A percentile compares a stretch with the other conserved stretches of the same genome.
Evolutionary conservation across 2,113 vertebrate genomes (phyloP).

Genomic region (Leucosticte australis): DNA sequence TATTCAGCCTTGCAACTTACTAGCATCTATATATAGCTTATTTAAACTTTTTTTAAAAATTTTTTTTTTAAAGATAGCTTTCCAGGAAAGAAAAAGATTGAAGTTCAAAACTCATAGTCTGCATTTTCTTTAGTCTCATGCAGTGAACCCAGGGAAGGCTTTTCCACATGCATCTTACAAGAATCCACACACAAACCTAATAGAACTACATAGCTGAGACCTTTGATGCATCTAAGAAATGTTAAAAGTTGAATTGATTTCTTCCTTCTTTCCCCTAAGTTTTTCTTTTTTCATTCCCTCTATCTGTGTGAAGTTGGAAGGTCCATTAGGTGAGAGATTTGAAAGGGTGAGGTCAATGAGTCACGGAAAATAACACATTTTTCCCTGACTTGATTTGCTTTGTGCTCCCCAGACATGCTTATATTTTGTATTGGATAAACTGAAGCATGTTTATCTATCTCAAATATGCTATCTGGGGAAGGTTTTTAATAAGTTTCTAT

Average conservation of each 20-base stretch:
- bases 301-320: not conserved
- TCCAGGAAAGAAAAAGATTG: conserved; percentile 44
- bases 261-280: not conserved
- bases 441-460: not conserved
- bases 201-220: not conserved
- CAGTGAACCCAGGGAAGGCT: conserved; percentile 12
- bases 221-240: conserved; percentile 33
- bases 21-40: conserved; percentile 41
- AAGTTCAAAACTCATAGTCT: conserved; percentile 31
- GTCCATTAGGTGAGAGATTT: not conserved
- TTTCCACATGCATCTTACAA: not conserved
- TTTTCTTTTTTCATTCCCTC: conserved; percentile 34
- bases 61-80: conserved; percentile 9
- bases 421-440: not conserved
- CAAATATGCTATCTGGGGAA: not conserved
- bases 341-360: not conserved
- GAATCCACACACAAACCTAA: conserved; percentile 2
- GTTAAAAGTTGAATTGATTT: conserved; percentile 50
- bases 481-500: conserved; percentile 10
- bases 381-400: not conserved
- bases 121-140: conserved; percentile 27
- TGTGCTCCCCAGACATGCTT: not conserved
- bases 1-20: conserved; percentile 16
- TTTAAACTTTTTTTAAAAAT: not conserved
- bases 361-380: not conserved